These are phyloP conservation scores for Hyles vespertilio DNA, from an alignment of 1,140 invertebrate species.

Conservation along the genomic window DNA sequence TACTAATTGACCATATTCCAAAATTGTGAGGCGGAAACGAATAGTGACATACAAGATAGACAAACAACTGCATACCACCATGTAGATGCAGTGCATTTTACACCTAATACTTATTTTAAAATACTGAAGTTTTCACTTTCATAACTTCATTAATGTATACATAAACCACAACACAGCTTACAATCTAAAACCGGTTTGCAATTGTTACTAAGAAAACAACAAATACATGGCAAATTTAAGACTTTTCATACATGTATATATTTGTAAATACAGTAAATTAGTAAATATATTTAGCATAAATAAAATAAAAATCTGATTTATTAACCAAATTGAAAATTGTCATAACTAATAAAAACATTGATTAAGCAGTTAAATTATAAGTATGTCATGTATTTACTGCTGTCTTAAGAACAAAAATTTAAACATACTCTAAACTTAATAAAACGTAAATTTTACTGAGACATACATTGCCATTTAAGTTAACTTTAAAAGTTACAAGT, in stretches of 20 bases:
- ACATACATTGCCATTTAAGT: too few relatives aligned
- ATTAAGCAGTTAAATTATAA: neutral
- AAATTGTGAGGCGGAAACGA: too few relatives aligned
- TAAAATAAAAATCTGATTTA: conserved; percentile 1
- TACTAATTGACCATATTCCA: too few relatives aligned
- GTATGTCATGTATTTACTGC: too few relatives aligned
- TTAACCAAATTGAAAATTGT: conserved; percentile 1
- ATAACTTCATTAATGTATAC: conserved; percentile 23
- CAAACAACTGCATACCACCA: conserved; percentile 7
- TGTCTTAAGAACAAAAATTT: too few relatives aligned
- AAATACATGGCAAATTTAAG: neutral
- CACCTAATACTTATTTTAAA: conserved; percentile 26
- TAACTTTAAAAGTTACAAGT: too few relatives aligned
- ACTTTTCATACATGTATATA: neutral
- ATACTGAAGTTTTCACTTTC: conserved; percentile 17
- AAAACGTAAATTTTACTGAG: too few relatives aligned
- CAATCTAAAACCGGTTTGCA: conserved; percentile 11
- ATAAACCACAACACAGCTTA: conserved; percentile 28
- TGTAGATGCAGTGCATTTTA: conserved; percentile 12
- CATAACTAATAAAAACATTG: neutral
- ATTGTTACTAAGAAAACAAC: neutral
- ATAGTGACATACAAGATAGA: too few relatives aligned
- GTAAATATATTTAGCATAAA: neutral
- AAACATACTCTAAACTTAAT: too few relatives aligned
- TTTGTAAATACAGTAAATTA: neutral